These are phyloP conservation scores for Taurulus bubalis DNA, from an alignment of 2,113 vertebrate genomes.

Conservation along the genomic window DNA sequence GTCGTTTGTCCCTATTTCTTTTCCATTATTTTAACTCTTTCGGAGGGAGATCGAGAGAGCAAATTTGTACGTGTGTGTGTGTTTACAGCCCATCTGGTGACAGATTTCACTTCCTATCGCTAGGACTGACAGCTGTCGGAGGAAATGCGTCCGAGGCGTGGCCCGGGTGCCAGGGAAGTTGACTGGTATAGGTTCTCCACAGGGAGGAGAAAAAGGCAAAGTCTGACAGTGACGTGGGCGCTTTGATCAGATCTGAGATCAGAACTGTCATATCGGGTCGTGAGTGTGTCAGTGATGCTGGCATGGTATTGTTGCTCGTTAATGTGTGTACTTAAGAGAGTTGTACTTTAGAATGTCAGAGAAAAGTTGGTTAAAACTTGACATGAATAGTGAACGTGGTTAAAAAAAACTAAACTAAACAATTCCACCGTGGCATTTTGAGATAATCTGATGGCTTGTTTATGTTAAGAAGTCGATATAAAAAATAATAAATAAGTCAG, in stretches of 20 bases:
- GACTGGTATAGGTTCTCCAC: neutral
- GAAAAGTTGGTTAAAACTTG: neutral
- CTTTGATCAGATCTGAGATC: slow-evolving; percentile 33
- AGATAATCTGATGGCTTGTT: neutral
- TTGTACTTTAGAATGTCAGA: neutral
- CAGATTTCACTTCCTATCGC: slow-evolving; percentile 40
- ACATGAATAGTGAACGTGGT: neutral
- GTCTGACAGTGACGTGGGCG: slow-evolving; percentile 18
- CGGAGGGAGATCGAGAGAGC: neutral
- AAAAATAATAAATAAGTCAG: no score
- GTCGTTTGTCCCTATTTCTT: neutral
- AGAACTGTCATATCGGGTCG: slow-evolving; percentile 16
- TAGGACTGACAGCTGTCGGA: slow-evolving; percentile 65
- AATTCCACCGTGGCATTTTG: neutral
- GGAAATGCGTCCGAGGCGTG: slow-evolving; percentile 24
- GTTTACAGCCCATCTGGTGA: slow-evolving; percentile 16
- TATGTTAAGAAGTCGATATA: neutral
- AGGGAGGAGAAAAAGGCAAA: neutral
- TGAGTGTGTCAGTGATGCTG: neutral
- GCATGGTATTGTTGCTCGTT: neutral
- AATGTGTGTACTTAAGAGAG: neutral
- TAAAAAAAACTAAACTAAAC: neutral
- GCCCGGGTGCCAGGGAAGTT: neutral
- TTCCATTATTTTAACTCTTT: neutral
- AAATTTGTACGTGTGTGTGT: slow-evolving; percentile 12